Base-by-base conservation (phyloP, 2,797 vertebrate species). In the Lophotriccus pileatus region DNA sequence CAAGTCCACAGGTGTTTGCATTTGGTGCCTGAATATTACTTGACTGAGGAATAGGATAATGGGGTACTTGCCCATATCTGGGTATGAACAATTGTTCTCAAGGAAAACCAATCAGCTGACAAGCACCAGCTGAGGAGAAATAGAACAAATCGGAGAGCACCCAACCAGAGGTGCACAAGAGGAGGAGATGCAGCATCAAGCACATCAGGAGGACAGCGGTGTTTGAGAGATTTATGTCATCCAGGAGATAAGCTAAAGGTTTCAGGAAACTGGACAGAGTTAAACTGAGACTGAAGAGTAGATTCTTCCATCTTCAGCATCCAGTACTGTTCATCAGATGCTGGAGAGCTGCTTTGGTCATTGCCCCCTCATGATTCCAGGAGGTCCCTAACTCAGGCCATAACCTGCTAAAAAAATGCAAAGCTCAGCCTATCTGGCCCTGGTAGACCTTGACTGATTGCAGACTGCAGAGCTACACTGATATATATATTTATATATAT, bases 391-490 rank as follows among this genome's bases (percentile, higher is more conserved):
- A 18, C 30, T 36, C 37, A 20, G 67, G 60, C 32, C 25, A 10
- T 2, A 16, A n/a, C 23, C 17, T 43, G 36, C 68, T 64, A 14
- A 21, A 60, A 60, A 50, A 63, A 59, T 25, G n/a, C 60, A 76
- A 59, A 87, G 17, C 30, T 47, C 43, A 58, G n/a, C 21, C 58
- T 67, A 10, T 23, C 43, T 36, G 74, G 27, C n/a, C 39, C 27
- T 36, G 37, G 49, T 0, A 19, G 75, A 13, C 10, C 1, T 7
- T 28, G 49, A 32, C 41, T 34, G 10, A 41, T 5, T 32, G 62
- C 59, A 60, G 27, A 4, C 16, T 24, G 28, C 5, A 2, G 46
- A 44, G 32, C 37, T 25, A 1, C 0, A 0, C 70, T 47, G 27
- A 23, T 44, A 12, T 32, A 24, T 46, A 44, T 44, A 44, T 44